Base-by-base conservation (phyloP, 2,113 vertebrate genomes). In the Cyanoderma ruficeps region DNA sequence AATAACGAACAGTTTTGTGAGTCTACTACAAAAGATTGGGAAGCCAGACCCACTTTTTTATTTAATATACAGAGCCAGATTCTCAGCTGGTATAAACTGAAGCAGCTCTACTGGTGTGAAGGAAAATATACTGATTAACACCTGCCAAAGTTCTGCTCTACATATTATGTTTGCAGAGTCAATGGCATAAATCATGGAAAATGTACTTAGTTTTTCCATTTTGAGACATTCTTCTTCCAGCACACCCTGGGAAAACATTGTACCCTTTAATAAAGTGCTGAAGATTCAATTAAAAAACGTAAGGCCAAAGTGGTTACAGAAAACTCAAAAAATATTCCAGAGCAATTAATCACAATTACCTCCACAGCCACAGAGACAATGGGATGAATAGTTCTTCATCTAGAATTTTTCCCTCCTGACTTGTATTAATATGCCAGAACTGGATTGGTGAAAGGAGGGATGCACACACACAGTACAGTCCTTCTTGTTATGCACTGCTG, bases 51-150 rank as follows among this genome's bases (percentile, higher is more conserved):
- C 80, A 53, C 35, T 86, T 83, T 91, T 87, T 74, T 65, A 80
- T 94, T 96, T 91, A 83, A 88, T 88, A 74, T 57, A 68, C 3
- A 11, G 83, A 90, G 75, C 93, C 90, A 96, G 85, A 92, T 88
- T 86, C 87, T 94, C 92, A 95, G 92, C 90, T 95, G 94, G 71
- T 96, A 70, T 94, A 89, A 90, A 37, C 83, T 92, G 79, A 92
- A 89, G 81, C 30, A 30, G 44, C 69, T 94, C 52, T 90, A 78
- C 83, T 96, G 68, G 52, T 90, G 80, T 6, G 12, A 95, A 94
- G 82, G 78, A 93, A 97, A 95, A 93, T 95, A 95, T 56, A 88
- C 92, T 86, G 94, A 86, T 95, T 96, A 90, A 90, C 85, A 97
- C 88, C 92, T 95, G 93, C 94, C 96, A 94, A 95, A 94, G 60